Base-by-base conservation (phyloP, 2,113 vertebrate species). In the Leucosticte australis region DNA sequence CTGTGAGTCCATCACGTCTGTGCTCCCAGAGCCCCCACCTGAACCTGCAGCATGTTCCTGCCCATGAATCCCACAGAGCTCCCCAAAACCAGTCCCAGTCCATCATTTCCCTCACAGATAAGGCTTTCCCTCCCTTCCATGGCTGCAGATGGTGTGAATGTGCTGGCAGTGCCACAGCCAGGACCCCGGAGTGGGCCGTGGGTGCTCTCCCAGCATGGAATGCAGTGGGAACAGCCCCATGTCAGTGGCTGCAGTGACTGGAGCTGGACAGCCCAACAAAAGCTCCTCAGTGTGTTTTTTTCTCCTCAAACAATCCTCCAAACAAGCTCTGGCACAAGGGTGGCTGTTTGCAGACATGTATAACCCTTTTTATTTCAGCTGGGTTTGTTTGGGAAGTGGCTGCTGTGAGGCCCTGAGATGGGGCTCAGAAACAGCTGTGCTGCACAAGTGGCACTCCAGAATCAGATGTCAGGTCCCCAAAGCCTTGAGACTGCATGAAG, bases 171-270 rank as follows among this genome's bases (percentile, higher is more conserved):
- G 5, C 22, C 22, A 26, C 41, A 78, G 59, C 50, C 26, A n/a
- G 47, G 19, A 4, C 52, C 16, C 35, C 2, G 1, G 33, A 2
- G 1, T 1, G 13, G 13, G 21, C 75, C 1, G 0, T 30, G 65
- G 70, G 24, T 75, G 62, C 78, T 60, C 9, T 68, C 46, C 78
- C 46, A 30, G 39, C 24, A 16, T 1, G 24, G 70, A 47, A 35
- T 8, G 13, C 6, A 7, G 19, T 4, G 16, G 46, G 41, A 74
- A 9, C 64, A 12, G 57, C 75, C 64, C 57, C 35, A 0, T 10
- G 1, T 4, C 2, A 0, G 19, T 23, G 47, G 37, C 7, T 12
- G 7, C 41, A 5, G 30, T 11, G 31, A n/a, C 41, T 35, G 4
- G 27, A 70, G 80, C 47, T 71, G 83, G 24, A 35, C 63, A 83